A percentile compares a stretch with the other conserved stretches of the same genome.
phyloP scores from a whole-genome alignment of 2,113 vertebrate species.

The Tringa solitaria region DNA sequence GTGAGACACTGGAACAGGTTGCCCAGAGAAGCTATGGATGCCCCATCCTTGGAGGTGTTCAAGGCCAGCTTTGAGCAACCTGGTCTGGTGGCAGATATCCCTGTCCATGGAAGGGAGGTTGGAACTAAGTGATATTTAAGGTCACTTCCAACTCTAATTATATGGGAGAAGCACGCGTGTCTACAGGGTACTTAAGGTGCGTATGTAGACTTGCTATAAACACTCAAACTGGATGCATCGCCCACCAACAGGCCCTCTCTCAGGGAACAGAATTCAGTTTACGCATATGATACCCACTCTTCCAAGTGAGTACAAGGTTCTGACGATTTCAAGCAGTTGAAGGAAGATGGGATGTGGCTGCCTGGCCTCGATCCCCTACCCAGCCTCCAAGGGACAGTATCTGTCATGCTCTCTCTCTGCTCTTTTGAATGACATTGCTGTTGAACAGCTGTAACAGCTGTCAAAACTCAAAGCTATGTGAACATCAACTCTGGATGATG shows the following conservation, averaged over 20 bases:
- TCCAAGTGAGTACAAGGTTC: background rate
- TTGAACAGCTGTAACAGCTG: background rate
- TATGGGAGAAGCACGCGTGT: fast-evolving
- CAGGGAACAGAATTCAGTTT: background rate
- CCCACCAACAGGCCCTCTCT: background rate
- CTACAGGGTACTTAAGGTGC: background rate
- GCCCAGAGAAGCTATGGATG: background rate
- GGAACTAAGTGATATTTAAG: background rate
- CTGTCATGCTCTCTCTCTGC: background rate
- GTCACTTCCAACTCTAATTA: background rate
- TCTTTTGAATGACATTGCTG: background rate
- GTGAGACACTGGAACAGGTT: background rate
- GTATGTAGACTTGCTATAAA: background rate
- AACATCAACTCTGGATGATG: background rate
- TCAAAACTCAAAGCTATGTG: background rate
- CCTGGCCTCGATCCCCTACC: background rate
- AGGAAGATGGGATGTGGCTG: background rate
- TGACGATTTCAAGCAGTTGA: background rate
- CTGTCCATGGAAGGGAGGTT: background rate
- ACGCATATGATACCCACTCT: background rate
- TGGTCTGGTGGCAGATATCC: background rate
- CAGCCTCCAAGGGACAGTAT: background rate
- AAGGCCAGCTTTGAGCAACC: background rate
- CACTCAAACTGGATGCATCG: fast-evolving
- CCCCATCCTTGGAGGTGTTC: background rate